phyloP scores from a whole-genome alignment of 1,140 invertebrate species.

The Onthophagus taurus region DNA sequence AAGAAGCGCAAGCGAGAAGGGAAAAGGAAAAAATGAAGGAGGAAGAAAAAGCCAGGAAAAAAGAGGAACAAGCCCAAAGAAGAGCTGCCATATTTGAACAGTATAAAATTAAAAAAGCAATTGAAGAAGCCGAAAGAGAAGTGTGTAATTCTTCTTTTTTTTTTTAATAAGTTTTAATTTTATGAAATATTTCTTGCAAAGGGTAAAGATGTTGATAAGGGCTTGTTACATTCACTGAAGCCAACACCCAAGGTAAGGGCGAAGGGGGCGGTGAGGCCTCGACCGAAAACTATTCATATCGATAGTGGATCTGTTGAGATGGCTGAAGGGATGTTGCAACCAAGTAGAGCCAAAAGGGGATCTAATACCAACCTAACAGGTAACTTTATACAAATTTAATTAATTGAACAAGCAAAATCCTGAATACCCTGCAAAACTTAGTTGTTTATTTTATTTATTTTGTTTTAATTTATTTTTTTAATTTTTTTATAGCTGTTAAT shows the following conservation, averaged over 20 bases:
- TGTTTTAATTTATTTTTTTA: slow-evolving; percentile 22
- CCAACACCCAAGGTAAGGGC: slow-evolving; percentile 49
- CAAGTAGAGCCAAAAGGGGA: slow-evolving; percentile 66
- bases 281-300: slow-evolving; percentile 82
- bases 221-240: slow-evolving; percentile 52
- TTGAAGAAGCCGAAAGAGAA: slow-evolving; percentile 85
- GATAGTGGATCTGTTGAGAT: slow-evolving; percentile 66
- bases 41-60: slow-evolving; percentile 76
- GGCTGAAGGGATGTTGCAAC: slow-evolving; percentile 62
- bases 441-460: slow-evolving; percentile 17
- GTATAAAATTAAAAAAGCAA: slow-evolving; percentile 89
- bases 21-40: slow-evolving; percentile 74
- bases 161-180: slow-evolving; percentile 2
- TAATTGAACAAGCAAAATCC: neutral
- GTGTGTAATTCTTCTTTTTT: slow-evolving; percentile 37
- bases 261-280: slow-evolving; percentile 51
- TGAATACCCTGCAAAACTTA: no score
- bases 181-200: slow-evolving; percentile 29
- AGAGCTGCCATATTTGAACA: slow-evolving; percentile 84
- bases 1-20: slow-evolving; percentile 66
- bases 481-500: slow-evolving; percentile 31
- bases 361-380: slow-evolving; percentile 73
- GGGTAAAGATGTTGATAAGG: slow-evolving; percentile 68
- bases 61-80: slow-evolving; percentile 81
- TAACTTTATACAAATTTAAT: slow-evolving; percentile 38